Evolutionary conservation across 2,888 invertebrate genomes (phyloP).

Genomic region (Cerastoderma edule): DNA sequence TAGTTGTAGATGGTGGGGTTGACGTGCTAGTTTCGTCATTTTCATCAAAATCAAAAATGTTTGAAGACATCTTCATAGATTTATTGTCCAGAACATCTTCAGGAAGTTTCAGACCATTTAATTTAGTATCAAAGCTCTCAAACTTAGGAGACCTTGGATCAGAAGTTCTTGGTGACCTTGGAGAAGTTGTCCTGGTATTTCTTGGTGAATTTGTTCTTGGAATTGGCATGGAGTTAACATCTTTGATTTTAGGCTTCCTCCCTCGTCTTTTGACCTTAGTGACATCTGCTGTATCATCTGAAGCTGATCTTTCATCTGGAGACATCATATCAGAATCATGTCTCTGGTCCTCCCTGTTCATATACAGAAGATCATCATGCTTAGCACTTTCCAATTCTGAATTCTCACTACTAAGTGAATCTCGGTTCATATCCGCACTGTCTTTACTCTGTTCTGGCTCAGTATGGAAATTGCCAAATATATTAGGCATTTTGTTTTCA

Average conservation of each 20-base stretch:
- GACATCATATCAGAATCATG: conserved; percentile 63
- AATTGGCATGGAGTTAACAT: conserved; percentile 65
- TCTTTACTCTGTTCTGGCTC: conserved; percentile 45
- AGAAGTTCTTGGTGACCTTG: conserved; percentile 63
- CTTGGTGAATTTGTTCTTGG: conserved; percentile 69
- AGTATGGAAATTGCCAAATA: conserved; percentile 44
- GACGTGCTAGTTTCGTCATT: conserved; percentile 57
- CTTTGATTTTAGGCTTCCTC: conserved; percentile 73
- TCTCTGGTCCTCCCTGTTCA: conserved; percentile 59
- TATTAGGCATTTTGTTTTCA: conserved; percentile 51
- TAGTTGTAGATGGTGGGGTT: conserved; percentile 25
- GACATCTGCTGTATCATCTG: conserved; percentile 52
- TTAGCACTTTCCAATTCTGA: conserved; percentile 55
- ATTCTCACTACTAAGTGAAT: conserved; percentile 58
- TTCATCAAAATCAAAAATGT: conserved; percentile 77
- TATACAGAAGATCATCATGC: conserved; percentile 58
- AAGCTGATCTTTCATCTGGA: conserved; percentile 61
- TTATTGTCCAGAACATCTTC: conserved; percentile 34
- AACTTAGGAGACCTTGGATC: conserved; percentile 56
- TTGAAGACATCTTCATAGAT: conserved; percentile 41
- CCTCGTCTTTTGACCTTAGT: conserved; percentile 60
- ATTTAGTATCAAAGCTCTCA: conserved; percentile 46
- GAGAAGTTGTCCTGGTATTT: conserved; percentile 62
- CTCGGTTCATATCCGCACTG: conserved; percentile 49
- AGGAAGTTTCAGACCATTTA: conserved; percentile 46